Percentiles rank a stretch among this genome's conserved stretches.
Conservation (phyloP, 2,113 vertebrate genomes). For the Chiloscyllium plagiosum region DNA sequence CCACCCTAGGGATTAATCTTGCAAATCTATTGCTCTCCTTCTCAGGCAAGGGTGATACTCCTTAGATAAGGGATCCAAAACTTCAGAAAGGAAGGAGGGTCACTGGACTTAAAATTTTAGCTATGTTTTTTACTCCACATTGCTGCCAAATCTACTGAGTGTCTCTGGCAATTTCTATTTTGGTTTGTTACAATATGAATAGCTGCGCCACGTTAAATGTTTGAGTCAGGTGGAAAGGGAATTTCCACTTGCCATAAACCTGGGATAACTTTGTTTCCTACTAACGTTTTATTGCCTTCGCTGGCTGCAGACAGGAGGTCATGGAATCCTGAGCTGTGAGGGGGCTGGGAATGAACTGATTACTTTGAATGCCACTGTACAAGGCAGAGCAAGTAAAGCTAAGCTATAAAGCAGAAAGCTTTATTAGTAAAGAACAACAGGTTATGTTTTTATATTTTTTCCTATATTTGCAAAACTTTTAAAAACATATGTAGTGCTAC, state of each 20-base stretch:
- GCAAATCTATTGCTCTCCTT: too few relatives aligned
- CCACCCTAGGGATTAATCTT: too few relatives aligned
- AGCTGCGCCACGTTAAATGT: too few relatives aligned
- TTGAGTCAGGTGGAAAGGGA: too few relatives aligned
- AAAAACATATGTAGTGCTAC: conserved; percentile 33
- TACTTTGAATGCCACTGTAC: not conserved
- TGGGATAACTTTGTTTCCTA: not conserved
- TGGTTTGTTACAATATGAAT: too few relatives aligned
- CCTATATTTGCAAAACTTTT: conserved; percentile 27
- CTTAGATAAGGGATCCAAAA: too few relatives aligned
- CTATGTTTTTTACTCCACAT: too few relatives aligned
- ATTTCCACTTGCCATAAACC: not conserved
- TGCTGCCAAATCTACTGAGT: too few relatives aligned
- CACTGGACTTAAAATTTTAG: too few relatives aligned
- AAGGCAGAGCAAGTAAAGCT: not conserved
- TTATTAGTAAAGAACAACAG: not conserved
- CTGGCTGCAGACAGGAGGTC: not conserved
- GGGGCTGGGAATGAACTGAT: not conserved
- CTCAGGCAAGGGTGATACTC: too few relatives aligned
- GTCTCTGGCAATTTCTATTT: too few relatives aligned
- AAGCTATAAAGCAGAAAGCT: not conserved
- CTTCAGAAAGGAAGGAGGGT: too few relatives aligned
- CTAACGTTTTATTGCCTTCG: not conserved
- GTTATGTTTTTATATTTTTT: not conserved
- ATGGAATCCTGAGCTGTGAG: not conserved